Base-by-base conservation (phyloP, 2,113 vertebrate species). In the Hydrolagus affinis region DNA sequence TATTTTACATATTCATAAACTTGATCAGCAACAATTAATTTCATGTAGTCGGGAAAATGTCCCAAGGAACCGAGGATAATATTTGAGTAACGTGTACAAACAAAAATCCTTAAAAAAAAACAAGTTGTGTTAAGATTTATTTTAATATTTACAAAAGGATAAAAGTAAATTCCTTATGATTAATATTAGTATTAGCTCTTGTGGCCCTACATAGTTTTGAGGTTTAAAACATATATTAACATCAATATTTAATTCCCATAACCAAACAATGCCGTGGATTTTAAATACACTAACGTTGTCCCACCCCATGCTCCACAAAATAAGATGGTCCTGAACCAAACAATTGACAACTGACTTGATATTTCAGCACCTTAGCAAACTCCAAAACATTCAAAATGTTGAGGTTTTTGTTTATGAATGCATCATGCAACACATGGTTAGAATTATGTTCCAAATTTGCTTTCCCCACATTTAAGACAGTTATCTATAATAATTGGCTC, bases 281-380 rank as follows among this genome's bases (percentile, higher is more conserved):
- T 80, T 44, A 44, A 80, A 80, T 32, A 83, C 64, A 83, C 25
- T 62, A 83, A 83, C 64, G 66, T 28, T 83, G 25, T 66, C 12
- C 1, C 7, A 66, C 64, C 60, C 28, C 25, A 83, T 19, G 21
- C 30, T 8, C 28, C 4, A 1, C 28, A 10, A 19, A 32, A 75
- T 56, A 25, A 83, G 23, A 23, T 64, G 4, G 23, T 30, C 60
- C 60, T 44, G 23, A 83, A 83, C 14, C 66, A 10, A 75, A 66
- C 78, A 59, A 83, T 21, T 66, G 17, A 6, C 21, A 23, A 64
- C 30, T 77, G 32, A 60, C 66, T 1, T 83, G 14, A 30, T 57
- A 83, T 66, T 72, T 74, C 30, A 56, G 17, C 17, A 66, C 19
- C 15, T 66, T 66, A 17, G 25, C 60, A 83, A 21, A 83, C 19